These are phyloP conservation scores for Trematocara macrostoma DNA, from an alignment of 2,113 vertebrate species.

Conservation along the genomic window DNA sequence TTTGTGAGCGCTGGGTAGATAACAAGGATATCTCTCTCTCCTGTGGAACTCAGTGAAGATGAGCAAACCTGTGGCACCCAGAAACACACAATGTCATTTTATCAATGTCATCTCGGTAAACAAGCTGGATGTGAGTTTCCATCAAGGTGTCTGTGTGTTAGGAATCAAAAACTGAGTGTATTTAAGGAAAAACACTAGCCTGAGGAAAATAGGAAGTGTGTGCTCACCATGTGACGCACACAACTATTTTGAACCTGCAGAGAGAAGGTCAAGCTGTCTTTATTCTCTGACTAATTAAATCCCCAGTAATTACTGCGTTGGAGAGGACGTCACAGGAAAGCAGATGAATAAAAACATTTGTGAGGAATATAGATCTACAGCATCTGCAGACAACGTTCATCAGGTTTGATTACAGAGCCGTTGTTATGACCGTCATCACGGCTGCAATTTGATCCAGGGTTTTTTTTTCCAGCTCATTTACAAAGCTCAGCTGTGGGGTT, in stretches of 20 bases:
- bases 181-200: background rate
- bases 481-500: background rate
- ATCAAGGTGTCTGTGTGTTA: background rate
- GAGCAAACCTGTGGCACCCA: background rate
- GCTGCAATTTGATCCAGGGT: background rate
- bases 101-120: background rate
- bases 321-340: constrained; percentile 25
- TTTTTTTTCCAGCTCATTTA: background rate
- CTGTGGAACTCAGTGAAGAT: background rate
- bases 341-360: constrained; percentile 21
- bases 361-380: background rate
- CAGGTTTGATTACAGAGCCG: background rate
- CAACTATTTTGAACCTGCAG: background rate
- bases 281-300: constrained; percentile 62
- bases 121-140: background rate
- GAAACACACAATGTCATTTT: background rate
- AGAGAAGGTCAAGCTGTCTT: constrained; percentile 49
- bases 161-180: background rate
- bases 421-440: background rate
- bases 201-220: background rate
- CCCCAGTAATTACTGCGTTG: constrained; percentile 38
- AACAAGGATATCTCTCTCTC: background rate
- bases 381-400: background rate
- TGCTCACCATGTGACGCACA: background rate
- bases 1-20: constrained; percentile 29